These are phyloP conservation scores for Coregonus ussuriensis DNA, from an alignment of 2,797 vertebrate species.

Conservation along the genomic window DNA sequence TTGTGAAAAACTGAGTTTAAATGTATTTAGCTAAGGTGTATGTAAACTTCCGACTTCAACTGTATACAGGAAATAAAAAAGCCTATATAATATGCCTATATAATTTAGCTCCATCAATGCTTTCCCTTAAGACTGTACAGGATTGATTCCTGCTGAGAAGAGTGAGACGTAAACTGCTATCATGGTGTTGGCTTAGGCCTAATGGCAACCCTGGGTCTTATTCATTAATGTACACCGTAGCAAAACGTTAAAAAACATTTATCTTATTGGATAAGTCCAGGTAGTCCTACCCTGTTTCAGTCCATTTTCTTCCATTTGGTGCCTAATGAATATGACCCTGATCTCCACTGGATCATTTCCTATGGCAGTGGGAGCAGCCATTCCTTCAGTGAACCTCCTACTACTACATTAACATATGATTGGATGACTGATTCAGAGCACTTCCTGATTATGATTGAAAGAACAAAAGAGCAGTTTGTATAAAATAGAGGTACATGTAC, in stretches of 20 bases:
- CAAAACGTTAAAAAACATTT: no score
- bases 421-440: neutral
- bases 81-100: neutral
- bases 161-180: neutral
- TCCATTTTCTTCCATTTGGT: neutral
- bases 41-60: no score
- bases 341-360: neutral
- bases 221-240: no score
- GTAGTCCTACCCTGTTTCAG: neutral
- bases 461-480: neutral
- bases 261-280: neutral
- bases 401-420: no score
- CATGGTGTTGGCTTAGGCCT: neutral
- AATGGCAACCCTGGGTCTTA: neutral
- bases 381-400: neutral
- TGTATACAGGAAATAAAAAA: neutral
- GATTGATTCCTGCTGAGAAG: neutral
- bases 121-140: neutral
- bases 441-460: neutral
- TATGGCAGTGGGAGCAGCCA: neutral
- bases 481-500: constrained; percentile 1
- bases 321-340: neutral
- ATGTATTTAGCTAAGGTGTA: no score
- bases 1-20: no score
- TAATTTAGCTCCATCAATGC: neutral